Percentiles rank a stretch among this genome's conserved stretches.
Evolutionary conservation across 2,888 invertebrate genomes (phyloP).

Genomic region (Phlogophora meticulosa): DNA sequence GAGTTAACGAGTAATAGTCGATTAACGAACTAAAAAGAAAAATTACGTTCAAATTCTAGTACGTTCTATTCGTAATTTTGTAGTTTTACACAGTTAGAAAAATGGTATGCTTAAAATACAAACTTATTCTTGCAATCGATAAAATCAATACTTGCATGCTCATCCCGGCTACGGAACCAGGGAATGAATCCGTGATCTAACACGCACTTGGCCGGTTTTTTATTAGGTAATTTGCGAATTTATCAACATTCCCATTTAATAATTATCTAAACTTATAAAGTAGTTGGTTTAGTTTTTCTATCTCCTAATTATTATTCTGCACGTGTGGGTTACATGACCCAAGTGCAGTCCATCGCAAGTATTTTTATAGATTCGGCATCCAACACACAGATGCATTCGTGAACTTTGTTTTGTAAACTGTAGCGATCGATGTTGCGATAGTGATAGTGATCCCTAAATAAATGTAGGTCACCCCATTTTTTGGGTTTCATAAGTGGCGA

Average conservation of each 20-base stretch:
- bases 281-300: constrained; percentile 8
- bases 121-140: too few relatives aligned
- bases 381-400: constrained; percentile 7
- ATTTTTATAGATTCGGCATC: background rate
- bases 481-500: constrained; percentile 39
- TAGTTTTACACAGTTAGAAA: too few relatives aligned
- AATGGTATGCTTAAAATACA: too few relatives aligned
- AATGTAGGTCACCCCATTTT: constrained; percentile 56
- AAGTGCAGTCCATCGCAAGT: background rate
- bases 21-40: too few relatives aligned
- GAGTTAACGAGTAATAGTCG: too few relatives aligned
- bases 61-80: too few relatives aligned
- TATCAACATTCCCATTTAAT: constrained; percentile 33
- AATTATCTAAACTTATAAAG: constrained; percentile 16
- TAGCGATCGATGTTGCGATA: constrained; percentile 46
- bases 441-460: constrained; percentile 54
- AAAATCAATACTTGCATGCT: too few relatives aligned
- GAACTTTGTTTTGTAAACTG: constrained; percentile 39
- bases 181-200: too few relatives aligned
- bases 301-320: constrained; percentile 13
- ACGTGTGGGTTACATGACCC: constrained; percentile 13
- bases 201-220: too few relatives aligned
- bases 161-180: too few relatives aligned
- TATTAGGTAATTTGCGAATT: constrained; percentile 39
- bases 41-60: too few relatives aligned